A percentile compares a stretch with the other conserved stretches of the same genome.
Evolutionary conservation across 1,140 invertebrate species (phyloP).

Genomic region (Drosophila arawakana): DNA sequence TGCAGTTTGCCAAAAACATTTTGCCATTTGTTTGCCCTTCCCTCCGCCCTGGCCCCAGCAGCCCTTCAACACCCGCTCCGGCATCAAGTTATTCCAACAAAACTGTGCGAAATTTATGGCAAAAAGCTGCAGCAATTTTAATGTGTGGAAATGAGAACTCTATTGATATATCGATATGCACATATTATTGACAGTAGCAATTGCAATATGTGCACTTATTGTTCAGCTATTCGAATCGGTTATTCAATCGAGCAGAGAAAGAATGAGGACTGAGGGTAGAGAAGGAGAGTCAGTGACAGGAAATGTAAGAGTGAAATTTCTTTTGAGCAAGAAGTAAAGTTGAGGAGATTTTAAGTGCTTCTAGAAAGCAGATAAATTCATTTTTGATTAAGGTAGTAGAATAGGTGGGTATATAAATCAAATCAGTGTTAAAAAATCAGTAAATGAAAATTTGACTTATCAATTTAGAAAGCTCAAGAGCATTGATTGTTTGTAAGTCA

Average conservation of each 20-base stretch:
- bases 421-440: too few species aligned
- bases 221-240: conserved; percentile 37
- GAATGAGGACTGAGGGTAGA: background rate
- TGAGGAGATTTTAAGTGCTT: background rate
- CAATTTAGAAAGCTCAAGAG: too few species aligned
- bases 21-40: conserved; percentile 61
- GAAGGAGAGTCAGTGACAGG: background rate
- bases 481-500: too few species aligned
- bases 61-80: too few species aligned
- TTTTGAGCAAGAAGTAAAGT: background rate
- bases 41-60: background rate
- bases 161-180: conserved; percentile 63
- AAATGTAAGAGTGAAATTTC: too few species aligned
- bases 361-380: background rate
- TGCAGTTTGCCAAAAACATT: conserved; percentile 81
- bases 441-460: too few species aligned
- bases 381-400: too few species aligned
- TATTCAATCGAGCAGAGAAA: conserved; percentile 4
- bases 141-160: conserved; percentile 77
- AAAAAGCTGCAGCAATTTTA: conserved; percentile 64
- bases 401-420: too few species aligned
- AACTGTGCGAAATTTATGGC: conserved; percentile 57
- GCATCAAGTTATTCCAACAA: background rate
- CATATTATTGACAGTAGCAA: conserved; percentile 68
- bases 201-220: conserved; percentile 47